phyloP scores from a whole-genome alignment of 2,888 invertebrate species.

The Philereme transversata region DNA sequence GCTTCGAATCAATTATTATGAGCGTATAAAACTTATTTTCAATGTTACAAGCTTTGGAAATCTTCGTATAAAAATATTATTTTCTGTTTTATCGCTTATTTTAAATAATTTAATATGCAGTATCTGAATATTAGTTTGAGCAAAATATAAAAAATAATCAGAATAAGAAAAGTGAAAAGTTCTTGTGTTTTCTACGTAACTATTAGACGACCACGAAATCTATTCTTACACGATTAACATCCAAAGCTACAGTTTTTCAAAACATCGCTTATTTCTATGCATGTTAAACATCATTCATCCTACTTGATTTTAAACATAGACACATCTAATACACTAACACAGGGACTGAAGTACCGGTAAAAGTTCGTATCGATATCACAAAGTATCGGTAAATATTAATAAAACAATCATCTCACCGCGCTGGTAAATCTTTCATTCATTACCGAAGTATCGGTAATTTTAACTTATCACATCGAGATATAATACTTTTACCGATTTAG shows the following conservation, averaged over 20 bases:
- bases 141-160: not conserved
- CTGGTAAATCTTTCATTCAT: no score
- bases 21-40: no score
- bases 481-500: no score
- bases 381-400: no score
- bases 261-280: slow-evolving; percentile 3
- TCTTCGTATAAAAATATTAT: slow-evolving; percentile 20
- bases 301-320: slow-evolving; percentile 18
- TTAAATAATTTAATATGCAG: not conserved
- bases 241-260: slow-evolving; percentile 11
- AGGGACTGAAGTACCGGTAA: slow-evolving; percentile 15
- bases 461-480: no score
- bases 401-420: no score
- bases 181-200: not conserved
- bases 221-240: slow-evolving; percentile 16
- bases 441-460: no score
- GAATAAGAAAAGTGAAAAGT: not conserved
- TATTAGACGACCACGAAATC: slow-evolving; percentile 10
- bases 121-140: slow-evolving; percentile 11
- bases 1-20: no score
- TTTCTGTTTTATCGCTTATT: slow-evolving; percentile 1
- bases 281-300: not conserved
- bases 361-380: no score
- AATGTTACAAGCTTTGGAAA: slow-evolving; percentile 17
- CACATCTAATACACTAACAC: slow-evolving; percentile 19